Conservation (phyloP, 2,113 vertebrate genomes). For the Castor canadensis region DNA sequence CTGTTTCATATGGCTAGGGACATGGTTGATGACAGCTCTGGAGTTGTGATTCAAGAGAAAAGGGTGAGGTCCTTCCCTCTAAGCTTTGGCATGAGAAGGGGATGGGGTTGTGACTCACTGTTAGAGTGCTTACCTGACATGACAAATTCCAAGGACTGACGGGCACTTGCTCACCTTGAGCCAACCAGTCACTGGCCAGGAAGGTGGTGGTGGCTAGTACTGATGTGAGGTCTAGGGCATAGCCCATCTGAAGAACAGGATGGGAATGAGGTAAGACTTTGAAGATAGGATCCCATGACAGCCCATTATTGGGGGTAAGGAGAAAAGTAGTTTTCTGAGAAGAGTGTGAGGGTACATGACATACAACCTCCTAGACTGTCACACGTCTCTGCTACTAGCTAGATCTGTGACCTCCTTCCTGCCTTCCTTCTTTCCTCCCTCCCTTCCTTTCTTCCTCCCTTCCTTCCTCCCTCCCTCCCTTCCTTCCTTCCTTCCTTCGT, state of each 20-base stretch:
- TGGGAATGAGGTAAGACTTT: background rate
- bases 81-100: background rate
- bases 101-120: background rate
- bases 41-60: background rate
- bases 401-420: background rate
- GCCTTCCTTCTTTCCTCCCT: too few species aligned
- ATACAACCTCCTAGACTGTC: background rate
- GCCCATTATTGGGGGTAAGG: fast-evolving
- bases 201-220: background rate
- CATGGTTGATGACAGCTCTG: background rate
- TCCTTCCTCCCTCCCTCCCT: too few species aligned
- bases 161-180: background rate
- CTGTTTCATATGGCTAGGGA: background rate
- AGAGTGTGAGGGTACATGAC: background rate
- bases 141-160: background rate
- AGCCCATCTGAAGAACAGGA: background rate
- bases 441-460: too few species aligned
- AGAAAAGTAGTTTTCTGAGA: background rate
- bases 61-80: background rate
- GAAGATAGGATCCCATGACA: background rate
- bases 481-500: too few species aligned
- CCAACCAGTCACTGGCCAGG: background rate
- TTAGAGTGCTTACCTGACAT: background rate
- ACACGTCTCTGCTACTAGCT: background rate
- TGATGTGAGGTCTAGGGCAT: background rate